Evolutionary conservation across 2,888 invertebrate species (phyloP), one percentile per base, ranked within the genome.

Genomic region (Thereva unica): DNA sequence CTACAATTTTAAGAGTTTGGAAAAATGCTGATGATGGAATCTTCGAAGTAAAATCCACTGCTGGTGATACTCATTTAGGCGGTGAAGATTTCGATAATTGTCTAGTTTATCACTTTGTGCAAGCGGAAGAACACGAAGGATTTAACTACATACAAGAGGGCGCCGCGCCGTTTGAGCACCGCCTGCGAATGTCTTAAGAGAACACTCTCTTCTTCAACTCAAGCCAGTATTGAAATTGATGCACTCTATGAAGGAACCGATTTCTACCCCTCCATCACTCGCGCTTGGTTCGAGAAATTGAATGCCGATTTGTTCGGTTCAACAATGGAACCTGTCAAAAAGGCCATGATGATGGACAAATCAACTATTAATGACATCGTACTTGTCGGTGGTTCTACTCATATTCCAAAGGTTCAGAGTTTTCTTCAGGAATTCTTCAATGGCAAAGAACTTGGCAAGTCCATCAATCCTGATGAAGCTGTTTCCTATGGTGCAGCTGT

Each of bases 351-450:
- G 82, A 89, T 98, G 89, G 95, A 97, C 84, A 98, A 97, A 81
- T 83, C 88, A 4, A 87, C 88, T 74, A 89, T 98, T 71, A 89
- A 94, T 79, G 93, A 94, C 78, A 95, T 97, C 71, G 96, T 96
- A 9, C 83, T 93, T 78, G 90, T 97, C 65, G 97, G 97, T 73
- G 97, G 96, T 59, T 97, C 97, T 54, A 98, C 97, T 42, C 92
- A 97, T 82, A 97, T 98, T 76, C 98, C 97, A 65, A 97, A 96
- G 83, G 93, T 98, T 74, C 97, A 98, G 83, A 95, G 97, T 79
- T 86, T 98, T 67, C 86, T 99, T 68, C 96, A 97, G 80, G 91
- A 92, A 82, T 95, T 96, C 85, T 96, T 96, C 85, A 93, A 94
- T 73, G 96, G 96, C 70, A 96, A 95, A 83, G 95, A 97, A 82